Base-by-base conservation (phyloP, 1,140 invertebrate species). In the Theocolax elegans region DNA sequence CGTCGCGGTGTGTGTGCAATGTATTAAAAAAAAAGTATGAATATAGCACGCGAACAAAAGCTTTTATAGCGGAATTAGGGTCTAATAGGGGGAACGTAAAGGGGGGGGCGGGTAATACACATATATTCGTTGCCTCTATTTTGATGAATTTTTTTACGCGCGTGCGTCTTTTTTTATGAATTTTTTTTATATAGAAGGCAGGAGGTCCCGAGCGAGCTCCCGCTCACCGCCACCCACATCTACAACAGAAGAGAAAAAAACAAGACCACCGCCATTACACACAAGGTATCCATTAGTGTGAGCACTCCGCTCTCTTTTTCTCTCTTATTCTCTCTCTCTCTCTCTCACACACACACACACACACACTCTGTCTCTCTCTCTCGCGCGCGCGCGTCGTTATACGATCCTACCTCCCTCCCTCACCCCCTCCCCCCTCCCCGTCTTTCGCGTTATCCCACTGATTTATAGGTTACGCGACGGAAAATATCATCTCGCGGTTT, bases 171-270 rank as follows among this genome's bases (percentile, higher is more conserved):
- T 35, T 13, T 35, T n/a, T 15, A n/a, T 12, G 65, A 58, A 48
- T 58, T 27, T 58, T 63, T n/a, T n/a, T n/a, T n/a, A n/a, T n/a
- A n/a, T 58, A 69, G 67, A 29, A 69, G 82, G 80, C 81, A 84
- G 81, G 82, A 83, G 80, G 79, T 80, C 80, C 77, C 82, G 82
- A 85, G 83, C 83, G 83, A 85, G 83, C 84, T 86, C 83, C 84
- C 83, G 84, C 83, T 87, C 85, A 87, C 85, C 85, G 85, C 85
- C 85, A 86, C 85, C 84, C 85, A 87, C 85, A 86, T 86, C 85
- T 87, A 87, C 82, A 87, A 87, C 85, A 86, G 82, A 86, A 85
- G 80, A 85, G 83, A 85, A 85, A 71, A 71, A 67, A 86, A 84
- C 83, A 86, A 86, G 84, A 85, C 83, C 85, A 85, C 83, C 83